Evolutionary conservation across 2,797 vertebrate species (phyloP).

Genomic region (Scarus forsteni): DNA sequence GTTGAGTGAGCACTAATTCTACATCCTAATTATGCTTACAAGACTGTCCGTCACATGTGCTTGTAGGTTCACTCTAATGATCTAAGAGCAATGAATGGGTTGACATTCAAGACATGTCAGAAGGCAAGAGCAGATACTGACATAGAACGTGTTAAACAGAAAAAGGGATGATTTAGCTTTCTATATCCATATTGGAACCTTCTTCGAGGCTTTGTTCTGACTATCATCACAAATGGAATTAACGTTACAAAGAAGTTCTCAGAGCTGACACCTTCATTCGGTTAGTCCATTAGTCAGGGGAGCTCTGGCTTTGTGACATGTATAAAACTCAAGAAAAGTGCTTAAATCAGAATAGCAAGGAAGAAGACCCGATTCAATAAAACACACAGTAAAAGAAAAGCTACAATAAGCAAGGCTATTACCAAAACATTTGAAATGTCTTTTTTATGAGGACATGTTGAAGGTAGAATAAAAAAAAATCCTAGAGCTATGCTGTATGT

Average conservation of each 20-base stretch:
- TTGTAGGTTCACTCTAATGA: conserved; percentile 46
- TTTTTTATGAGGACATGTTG: too few relatives aligned
- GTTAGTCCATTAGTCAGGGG: too few relatives aligned
- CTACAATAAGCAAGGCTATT: too few relatives aligned
- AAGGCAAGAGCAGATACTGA: background rate
- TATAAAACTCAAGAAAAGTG: too few relatives aligned
- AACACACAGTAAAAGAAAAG: too few relatives aligned
- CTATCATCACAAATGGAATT: background rate
- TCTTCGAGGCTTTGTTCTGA: conserved; percentile 25
- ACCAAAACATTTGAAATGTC: too few relatives aligned
- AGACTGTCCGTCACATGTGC: conserved; percentile 56
- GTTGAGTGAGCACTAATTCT: conserved; percentile 57
- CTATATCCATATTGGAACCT: background rate
- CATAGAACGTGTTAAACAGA: background rate
- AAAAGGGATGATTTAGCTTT: conserved; percentile 1
- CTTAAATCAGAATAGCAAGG: too few relatives aligned
- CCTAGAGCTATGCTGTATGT: too few relatives aligned
- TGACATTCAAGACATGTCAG: conserved; percentile 21
- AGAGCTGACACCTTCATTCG: background rate
- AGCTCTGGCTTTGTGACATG: too few relatives aligned
- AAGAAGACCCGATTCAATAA: too few relatives aligned
- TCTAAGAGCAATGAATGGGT: conserved; percentile 35
- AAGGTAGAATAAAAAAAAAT: too few relatives aligned
- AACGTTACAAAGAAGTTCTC: background rate
- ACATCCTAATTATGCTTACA: conserved; percentile 53